phyloP scores from a whole-genome alignment of 2,113 vertebrate genomes.

The Alces alces region DNA sequence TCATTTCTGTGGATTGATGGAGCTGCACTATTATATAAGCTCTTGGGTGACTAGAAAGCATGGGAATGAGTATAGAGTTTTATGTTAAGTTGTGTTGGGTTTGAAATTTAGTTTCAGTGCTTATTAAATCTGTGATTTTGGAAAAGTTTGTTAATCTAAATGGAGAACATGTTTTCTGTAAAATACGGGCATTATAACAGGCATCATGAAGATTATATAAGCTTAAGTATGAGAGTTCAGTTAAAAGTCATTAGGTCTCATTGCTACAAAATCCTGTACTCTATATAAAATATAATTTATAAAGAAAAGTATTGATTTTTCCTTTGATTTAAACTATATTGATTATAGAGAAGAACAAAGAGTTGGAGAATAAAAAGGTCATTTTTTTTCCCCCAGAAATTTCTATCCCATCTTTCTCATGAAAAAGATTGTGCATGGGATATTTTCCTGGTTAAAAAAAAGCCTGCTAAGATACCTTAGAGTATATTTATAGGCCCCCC shows the following conservation, averaged over 20 bases:
- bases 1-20: not conserved
- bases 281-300: not conserved
- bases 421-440: not conserved
- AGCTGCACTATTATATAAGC: not conserved
- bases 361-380: not conserved
- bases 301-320: not conserved
- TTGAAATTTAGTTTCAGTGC: not conserved
- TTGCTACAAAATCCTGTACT: not conserved
- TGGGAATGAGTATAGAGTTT: not conserved
- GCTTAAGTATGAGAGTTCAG: not conserved
- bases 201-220: not conserved
- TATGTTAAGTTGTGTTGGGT: not conserved
- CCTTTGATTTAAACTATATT: not conserved
- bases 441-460: not conserved
- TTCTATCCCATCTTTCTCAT: not conserved
- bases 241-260: not conserved
- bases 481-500: not conserved
- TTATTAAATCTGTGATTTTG: not conserved
- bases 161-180: not conserved
- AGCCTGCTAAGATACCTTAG: not conserved
- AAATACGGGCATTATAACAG: not conserved
- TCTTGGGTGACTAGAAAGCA: not conserved
- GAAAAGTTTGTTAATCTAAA: not conserved
- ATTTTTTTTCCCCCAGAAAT: not conserved
- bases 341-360: not conserved